phyloP scores from a whole-genome alignment of 2,797 vertebrate genomes.

The Schizothorax lantsangensis region DNA sequence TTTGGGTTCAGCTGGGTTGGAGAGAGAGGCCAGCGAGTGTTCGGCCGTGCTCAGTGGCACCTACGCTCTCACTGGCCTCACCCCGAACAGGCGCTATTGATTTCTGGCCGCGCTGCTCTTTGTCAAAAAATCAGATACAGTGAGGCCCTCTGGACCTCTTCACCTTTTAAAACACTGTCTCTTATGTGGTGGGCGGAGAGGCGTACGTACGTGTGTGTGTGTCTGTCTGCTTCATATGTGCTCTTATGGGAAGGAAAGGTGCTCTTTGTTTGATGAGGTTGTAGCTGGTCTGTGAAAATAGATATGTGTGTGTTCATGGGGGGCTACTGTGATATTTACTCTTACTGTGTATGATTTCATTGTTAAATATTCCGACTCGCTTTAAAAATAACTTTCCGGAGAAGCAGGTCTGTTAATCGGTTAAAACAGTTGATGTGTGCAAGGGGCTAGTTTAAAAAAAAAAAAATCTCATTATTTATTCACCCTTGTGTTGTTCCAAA shows the following conservation, averaged over 20 bases:
- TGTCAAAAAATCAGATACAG: constrained; percentile 99
- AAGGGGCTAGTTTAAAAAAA: background rate
- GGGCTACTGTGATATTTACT: constrained; percentile 5
- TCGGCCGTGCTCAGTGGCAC: constrained; percentile 68
- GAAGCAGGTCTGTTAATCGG: background rate
- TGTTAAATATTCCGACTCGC: background rate
- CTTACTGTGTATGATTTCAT: constrained; percentile 48
- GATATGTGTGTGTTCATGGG: constrained; percentile 12
- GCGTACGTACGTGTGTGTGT: constrained; percentile 57
- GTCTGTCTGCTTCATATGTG: constrained; percentile 41
- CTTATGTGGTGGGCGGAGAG: constrained; percentile 77
- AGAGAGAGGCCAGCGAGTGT: constrained; percentile 68
- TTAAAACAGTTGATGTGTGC: background rate
- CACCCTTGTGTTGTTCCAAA: background rate
- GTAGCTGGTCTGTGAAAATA: constrained; percentile 47
- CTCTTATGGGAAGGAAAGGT: constrained; percentile 34
- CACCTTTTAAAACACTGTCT: constrained; percentile 95
- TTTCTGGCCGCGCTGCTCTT: constrained; percentile 95
- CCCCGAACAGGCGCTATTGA: constrained; percentile 88
- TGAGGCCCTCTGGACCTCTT: constrained; percentile 91
- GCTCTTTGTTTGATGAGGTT: constrained; percentile 59
- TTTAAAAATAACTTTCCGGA: background rate
- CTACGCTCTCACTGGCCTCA: constrained; percentile 75
- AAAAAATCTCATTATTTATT: background rate
- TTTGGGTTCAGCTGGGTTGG: constrained; percentile 90